Percentiles rank a stretch among this genome's conserved stretches.
phyloP scores from a whole-genome alignment of 2,797 vertebrate species.

The Atherinosoma microstoma region DNA sequence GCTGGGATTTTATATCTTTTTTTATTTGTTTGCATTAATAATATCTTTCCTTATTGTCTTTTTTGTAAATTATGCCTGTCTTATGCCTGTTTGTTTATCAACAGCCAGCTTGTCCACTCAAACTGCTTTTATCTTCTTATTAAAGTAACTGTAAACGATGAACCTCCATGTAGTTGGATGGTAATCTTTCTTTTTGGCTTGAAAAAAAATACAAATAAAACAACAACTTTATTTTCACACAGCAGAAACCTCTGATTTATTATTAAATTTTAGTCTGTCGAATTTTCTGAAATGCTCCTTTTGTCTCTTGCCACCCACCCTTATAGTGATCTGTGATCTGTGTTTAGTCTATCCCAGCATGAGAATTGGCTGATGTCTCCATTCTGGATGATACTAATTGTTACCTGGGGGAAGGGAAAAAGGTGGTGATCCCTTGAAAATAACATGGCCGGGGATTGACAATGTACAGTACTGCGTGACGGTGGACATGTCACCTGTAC shows the following conservation, averaged over 20 bases:
- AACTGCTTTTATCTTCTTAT: no score
- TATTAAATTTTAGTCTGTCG: conserved; percentile 23
- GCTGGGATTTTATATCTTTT: no score
- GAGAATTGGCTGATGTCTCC: conserved; percentile 68
- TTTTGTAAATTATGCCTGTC: no score
- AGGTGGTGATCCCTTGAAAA: no score
- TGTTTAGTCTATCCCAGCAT: conserved; percentile 78
- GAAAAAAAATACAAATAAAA: neutral
- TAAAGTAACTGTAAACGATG: neutral
- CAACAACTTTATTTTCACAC: conserved; percentile 13
- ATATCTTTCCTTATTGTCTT: no score
- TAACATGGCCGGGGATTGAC: no score
- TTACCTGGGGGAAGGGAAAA: conserved; percentile 67
- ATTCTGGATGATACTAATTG: conserved; percentile 76
- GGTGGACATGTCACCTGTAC: no score
- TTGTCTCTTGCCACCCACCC: conserved; percentile 37
- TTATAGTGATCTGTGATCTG: conserved; percentile 75
- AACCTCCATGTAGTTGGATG: neutral
- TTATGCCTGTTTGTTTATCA: no score
- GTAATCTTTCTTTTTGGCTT: neutral
- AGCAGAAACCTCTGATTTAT: neutral
- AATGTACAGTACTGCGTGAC: no score
- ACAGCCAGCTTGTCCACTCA: no score
- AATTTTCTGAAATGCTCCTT: conserved; percentile 43
- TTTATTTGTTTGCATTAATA: no score